Evolutionary conservation across 2,113 vertebrate genomes (phyloP).

Genomic region (Coturnix japonica): DNA sequence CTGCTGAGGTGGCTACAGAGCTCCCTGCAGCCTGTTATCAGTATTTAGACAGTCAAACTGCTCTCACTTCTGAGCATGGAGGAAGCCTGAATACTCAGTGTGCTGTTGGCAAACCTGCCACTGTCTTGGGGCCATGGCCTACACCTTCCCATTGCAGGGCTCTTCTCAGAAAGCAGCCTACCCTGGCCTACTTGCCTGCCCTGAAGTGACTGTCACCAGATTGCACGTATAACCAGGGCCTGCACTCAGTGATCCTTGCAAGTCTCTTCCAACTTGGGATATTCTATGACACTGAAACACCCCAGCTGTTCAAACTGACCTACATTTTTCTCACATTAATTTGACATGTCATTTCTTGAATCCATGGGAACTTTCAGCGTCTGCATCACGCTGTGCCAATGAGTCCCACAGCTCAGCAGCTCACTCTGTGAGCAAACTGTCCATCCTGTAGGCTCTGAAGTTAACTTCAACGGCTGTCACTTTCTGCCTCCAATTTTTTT

Average conservation of each 20-base stretch:
- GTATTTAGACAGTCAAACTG: background rate
- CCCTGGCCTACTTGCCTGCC: background rate
- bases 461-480: constrained; percentile 32
- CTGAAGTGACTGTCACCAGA: background rate
- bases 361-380: background rate
- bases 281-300: background rate
- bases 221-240: background rate
- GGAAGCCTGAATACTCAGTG: background rate
- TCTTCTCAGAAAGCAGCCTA: background rate
- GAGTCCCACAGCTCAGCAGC: constrained; percentile 7
- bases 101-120: background rate
- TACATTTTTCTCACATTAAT: constrained; percentile 10
- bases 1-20: background rate
- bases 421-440: background rate
- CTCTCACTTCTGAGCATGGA: constrained; percentile 10
- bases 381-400: constrained; percentile 2
- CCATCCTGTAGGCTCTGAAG: background rate
- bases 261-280: background rate
- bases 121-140: rapidly evolving
- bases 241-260: background rate
- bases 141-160: background rate
- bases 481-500: constrained; percentile 13
- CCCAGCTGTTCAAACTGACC: background rate
- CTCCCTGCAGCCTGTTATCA: background rate
- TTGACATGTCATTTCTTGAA: background rate